Base-by-base conservation (phyloP, 2,113 vertebrate species). In the Myotis lucifugus region DNA sequence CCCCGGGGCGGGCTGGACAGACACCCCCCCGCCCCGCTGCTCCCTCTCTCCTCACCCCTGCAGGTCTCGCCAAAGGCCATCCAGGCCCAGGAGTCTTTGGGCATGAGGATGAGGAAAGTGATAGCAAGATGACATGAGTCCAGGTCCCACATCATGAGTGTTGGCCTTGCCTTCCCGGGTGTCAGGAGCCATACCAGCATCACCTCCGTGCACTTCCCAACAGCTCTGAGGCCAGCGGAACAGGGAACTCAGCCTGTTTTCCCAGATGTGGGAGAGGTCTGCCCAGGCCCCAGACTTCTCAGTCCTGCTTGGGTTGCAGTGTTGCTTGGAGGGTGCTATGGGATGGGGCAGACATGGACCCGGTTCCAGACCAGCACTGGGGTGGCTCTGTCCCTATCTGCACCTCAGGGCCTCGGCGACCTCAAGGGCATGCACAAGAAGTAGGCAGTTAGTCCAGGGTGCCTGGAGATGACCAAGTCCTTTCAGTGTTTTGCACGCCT, bases 131-230 rank as follows among this genome's bases (percentile, higher is more conserved):
- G 64, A 19, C 27, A 46, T 29, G 37, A 52, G 37, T 5, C 74
- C 11, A 32, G 12, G 42, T 25, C 29, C 52, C 14, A 3, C 3
- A 19, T 42, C 29, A 42, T 0, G 0, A 59, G 23, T 7, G 40
- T 15, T 15, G 0, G 11, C 10, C 18, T 59, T 32, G n/a, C 25
- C 79, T 70, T 89, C 21, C 32, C 17, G 7, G 27, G 50, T 13
- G 9, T 25, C 11, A 37, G 6, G 42, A 34, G 1, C 21, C 4
- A 1, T 40, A 8, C 10, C 54, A 42, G 6, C 21, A 29, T 1
- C 18, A 2, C 13, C 12, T 32, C 42, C 17, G 0, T 10, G 40
- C 67, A 11, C 14, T 27, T 74, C 67, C 86, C 18, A 25, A 19
- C 13, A 27, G 76, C 48, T 93, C 69, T 2, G 32, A 42, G 17